phyloP scores from a whole-genome alignment of 1,140 invertebrate species.

The Drosophila punjabiensis region DNA sequence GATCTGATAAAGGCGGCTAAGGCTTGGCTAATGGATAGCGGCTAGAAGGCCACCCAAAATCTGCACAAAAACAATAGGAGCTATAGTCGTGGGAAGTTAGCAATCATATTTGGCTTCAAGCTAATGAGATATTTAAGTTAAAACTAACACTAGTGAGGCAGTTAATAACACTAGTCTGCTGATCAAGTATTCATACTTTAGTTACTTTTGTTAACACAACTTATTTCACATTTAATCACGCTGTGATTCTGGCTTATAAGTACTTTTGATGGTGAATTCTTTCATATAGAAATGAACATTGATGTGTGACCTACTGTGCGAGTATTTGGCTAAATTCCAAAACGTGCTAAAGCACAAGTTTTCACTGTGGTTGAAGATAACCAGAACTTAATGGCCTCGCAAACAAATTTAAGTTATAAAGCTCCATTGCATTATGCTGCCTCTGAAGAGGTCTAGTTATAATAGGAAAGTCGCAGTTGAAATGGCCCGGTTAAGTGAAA shows the following conservation, averaged over 20 bases:
- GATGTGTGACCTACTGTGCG: neutral
- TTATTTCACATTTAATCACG: neutral
- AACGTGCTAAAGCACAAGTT: constrained; percentile 13
- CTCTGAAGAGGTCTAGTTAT: neutral
- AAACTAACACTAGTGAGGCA: neutral
- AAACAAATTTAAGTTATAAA: constrained; percentile 4
- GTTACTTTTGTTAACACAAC: too few species aligned
- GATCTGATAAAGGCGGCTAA: constrained; percentile 36
- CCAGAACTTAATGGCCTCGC: neutral
- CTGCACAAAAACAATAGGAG: constrained; percentile 3
- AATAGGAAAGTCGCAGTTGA: neutral
- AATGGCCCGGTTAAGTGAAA: neutral
- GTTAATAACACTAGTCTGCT: neutral
- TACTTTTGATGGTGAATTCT: too few species aligned
- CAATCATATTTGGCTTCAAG: constrained; percentile 6
- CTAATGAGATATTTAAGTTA: neutral
- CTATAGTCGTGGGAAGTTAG: constrained; percentile 11
- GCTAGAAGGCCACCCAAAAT: constrained; percentile 44
- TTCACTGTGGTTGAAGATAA: constrained; percentile 6
- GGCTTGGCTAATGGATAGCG: constrained; percentile 26
- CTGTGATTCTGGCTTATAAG: too few species aligned
- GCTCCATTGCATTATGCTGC: neutral
- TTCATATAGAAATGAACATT: neutral
- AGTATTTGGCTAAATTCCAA: constrained; percentile 6
- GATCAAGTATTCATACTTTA: neutral